Conservation (phyloP, 2,797 vertebrate species). For the Myripristis jacobus region DNA sequence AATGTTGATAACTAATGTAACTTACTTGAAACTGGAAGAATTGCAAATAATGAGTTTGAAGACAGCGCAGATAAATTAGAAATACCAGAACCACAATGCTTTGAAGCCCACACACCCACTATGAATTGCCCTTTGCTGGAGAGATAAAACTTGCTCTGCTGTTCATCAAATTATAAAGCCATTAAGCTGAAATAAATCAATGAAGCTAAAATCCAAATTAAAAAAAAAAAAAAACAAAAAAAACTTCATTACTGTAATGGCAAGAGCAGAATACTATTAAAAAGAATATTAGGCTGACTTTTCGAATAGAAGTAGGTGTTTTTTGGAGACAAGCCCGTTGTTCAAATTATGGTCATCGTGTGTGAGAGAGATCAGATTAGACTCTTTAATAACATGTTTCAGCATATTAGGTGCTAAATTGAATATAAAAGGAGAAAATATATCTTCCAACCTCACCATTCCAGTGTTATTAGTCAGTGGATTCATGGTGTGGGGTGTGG, state of each 20-base stretch:
- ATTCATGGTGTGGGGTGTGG: not conserved
- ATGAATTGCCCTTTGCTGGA: slow-evolving; percentile 7
- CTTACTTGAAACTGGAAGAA: not conserved
- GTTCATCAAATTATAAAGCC: slow-evolving; percentile 14
- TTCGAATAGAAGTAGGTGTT: not conserved
- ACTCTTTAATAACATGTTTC: not conserved
- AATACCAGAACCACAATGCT: not conserved
- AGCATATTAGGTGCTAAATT: not conserved
- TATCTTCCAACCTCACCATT: not conserved
- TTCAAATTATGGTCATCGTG: slow-evolving; percentile 17
- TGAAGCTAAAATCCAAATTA: not conserved
- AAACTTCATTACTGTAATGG: not conserved
- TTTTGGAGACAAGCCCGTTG: not conserved
- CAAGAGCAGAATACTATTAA: not conserved
- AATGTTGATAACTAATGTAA: not conserved
- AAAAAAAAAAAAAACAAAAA: slow-evolving; percentile 3
- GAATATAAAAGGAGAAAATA: not conserved
- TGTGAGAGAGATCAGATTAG: slow-evolving; percentile 13
- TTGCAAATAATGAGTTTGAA: not conserved
- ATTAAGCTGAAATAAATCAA: slow-evolving; percentile 23
- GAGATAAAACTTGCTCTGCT: not conserved
- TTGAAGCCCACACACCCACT: not conserved
- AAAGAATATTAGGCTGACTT: not conserved
- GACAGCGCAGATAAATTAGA: not conserved
- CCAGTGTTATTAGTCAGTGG: not conserved